Percentiles rank a stretch among this genome's conserved stretches.
Conservation (phyloP, 2,797 vertebrate genomes). For the Carapus acus region DNA sequence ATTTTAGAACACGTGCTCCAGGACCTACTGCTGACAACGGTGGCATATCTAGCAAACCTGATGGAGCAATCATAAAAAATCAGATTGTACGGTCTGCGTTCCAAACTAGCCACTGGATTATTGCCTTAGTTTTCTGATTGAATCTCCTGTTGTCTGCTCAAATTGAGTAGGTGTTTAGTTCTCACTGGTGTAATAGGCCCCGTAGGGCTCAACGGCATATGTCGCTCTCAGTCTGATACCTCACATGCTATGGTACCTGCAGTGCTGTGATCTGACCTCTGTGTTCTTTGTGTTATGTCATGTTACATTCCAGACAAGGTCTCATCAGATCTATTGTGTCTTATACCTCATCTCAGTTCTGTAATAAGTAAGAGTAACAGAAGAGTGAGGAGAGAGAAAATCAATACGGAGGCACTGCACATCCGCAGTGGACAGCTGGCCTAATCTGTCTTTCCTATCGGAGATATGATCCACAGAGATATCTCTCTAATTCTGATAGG, state of each 20-base stretch:
- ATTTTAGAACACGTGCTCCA: constrained; percentile 36
- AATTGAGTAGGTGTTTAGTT: constrained; percentile 45
- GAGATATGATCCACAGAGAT: constrained; percentile 61
- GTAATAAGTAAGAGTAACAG: constrained; percentile 67
- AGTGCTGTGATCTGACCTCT: constrained; percentile 47
- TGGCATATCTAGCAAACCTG: constrained; percentile 46
- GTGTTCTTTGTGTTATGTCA: constrained; percentile 58
- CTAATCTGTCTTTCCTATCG: constrained; percentile 63
- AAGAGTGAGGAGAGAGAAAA: constrained; percentile 61
- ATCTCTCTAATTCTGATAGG: constrained; percentile 63
- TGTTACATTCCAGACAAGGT: constrained; percentile 63
- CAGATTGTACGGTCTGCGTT: no score
- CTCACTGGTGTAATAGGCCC: constrained; percentile 38
- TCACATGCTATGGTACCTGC: constrained; percentile 23
- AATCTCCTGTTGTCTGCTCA: constrained; percentile 40
- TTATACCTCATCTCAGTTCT: constrained; percentile 62
- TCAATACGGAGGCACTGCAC: constrained; percentile 66
- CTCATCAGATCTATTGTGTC: constrained; percentile 62
- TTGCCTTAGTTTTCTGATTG: constrained; percentile 39
- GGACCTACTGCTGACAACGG: constrained; percentile 32
- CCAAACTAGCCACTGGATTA: constrained; percentile 49
- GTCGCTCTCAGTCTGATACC: constrained; percentile 29
- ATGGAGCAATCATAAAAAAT: no score
- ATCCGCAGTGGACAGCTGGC: constrained; percentile 51
- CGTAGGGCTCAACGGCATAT: constrained; percentile 26